A percentile compares a stretch with the other conserved stretches of the same genome.
phyloP scores from a whole-genome alignment of 2,888 invertebrate species.

The Bombylius discolor region DNA sequence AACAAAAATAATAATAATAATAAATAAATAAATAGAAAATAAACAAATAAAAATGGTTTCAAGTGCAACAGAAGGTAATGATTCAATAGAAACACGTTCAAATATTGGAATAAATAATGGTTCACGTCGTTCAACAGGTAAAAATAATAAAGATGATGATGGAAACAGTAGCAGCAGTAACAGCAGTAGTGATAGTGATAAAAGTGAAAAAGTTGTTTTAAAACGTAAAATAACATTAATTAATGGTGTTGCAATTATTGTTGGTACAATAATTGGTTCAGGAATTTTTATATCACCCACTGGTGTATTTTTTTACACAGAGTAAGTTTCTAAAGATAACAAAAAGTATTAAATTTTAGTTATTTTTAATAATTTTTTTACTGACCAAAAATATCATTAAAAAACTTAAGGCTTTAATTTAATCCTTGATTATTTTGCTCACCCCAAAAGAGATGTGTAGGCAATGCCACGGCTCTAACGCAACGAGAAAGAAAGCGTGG shows the following conservation, averaged over 20 bases:
- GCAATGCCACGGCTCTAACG: too few relatives aligned
- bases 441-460: too few relatives aligned
- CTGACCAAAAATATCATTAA: background rate
- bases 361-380: background rate
- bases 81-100: too few relatives aligned
- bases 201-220: conserved; percentile 46
- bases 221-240: conserved; percentile 73
- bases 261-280: conserved; percentile 80
- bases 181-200: conserved; percentile 1
- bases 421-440: background rate
- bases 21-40: too few relatives aligned
- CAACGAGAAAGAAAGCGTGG: too few relatives aligned
- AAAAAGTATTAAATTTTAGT: too few relatives aligned
- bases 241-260: conserved; percentile 78
- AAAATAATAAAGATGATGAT: too few relatives aligned
- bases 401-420: background rate
- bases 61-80: too few relatives aligned
- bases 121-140: background rate
- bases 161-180: background rate
- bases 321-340: conserved; percentile 36
- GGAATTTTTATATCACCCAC: conserved; percentile 91
- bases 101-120: background rate
- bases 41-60: too few relatives aligned
- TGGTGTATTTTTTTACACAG: conserved; percentile 53
- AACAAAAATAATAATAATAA: too few relatives aligned